phyloP scores from a whole-genome alignment of 2,888 invertebrate species.

The Helobdella robusta region DNA sequence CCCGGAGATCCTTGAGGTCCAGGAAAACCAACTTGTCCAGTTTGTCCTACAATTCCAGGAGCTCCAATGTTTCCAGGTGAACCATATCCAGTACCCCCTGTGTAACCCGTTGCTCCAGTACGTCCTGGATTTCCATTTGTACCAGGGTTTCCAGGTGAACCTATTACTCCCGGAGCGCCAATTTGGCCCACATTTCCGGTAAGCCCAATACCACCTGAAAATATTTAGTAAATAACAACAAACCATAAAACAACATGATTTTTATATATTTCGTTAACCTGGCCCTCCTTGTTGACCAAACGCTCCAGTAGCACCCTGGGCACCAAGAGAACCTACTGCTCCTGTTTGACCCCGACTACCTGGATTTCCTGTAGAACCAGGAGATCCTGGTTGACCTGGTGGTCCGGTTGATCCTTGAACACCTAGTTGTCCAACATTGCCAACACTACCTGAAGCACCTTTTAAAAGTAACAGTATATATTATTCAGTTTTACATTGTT shows the following conservation, averaged over 20 bases:
- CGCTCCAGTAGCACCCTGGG: constrained; percentile 29
- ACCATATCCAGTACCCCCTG: constrained; percentile 13
- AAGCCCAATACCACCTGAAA: too few relatives aligned
- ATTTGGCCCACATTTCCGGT: too few relatives aligned
- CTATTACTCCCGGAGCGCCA: constrained; percentile 25
- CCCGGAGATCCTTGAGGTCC: constrained; percentile 1
- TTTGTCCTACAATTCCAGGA: neutral
- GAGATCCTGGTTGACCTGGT: constrained; percentile 26
- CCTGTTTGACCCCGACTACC: constrained; percentile 22
- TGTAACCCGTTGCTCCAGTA: constrained; percentile 4
- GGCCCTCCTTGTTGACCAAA: too few relatives aligned
- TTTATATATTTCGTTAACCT: too few relatives aligned
- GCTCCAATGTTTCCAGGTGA: neutral
- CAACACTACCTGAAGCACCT: too few relatives aligned
- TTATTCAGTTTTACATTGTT: neutral
- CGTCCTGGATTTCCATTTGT: constrained; percentile 25
- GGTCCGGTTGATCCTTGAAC: constrained; percentile 26
- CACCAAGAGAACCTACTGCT: constrained; percentile 22
- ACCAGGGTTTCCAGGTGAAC: constrained; percentile 31
- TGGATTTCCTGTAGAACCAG: constrained; percentile 18
- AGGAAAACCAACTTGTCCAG: neutral
- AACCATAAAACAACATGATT: too few relatives aligned
- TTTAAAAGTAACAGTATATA: too few relatives aligned
- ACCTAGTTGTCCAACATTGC: too few relatives aligned
- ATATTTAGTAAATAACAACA: too few relatives aligned